Percentiles rank a stretch among this genome's conserved stretches.
Conservation (phyloP, 2,113 vertebrate species). For the Gymnorhina tibicen region DNA sequence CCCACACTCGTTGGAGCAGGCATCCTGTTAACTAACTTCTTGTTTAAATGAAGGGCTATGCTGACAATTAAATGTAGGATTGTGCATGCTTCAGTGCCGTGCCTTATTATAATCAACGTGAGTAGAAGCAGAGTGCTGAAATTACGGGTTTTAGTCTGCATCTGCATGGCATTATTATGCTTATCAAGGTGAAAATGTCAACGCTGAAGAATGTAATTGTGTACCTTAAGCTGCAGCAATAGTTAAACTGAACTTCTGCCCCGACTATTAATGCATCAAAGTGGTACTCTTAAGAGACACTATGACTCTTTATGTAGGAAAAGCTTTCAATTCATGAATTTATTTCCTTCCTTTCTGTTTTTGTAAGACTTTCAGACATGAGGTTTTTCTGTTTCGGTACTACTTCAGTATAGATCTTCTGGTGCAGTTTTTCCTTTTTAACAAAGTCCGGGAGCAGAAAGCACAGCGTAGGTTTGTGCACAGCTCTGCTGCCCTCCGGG, state of each 20-base stretch:
- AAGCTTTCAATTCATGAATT: constrained; percentile 14
- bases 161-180: constrained; percentile 64
- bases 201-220: constrained; percentile 61
- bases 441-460: not conserved
- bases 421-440: not conserved
- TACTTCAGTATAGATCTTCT: constrained; percentile 25
- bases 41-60: constrained; percentile 68
- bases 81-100: constrained; percentile 44
- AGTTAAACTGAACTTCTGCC: constrained; percentile 54
- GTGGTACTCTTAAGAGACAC: constrained; percentile 23
- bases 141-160: constrained; percentile 52
- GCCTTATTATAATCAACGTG: constrained; percentile 63
- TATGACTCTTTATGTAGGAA: not conserved
- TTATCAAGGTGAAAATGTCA: constrained; percentile 65
- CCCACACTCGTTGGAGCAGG: constrained; percentile 26
- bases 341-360: not conserved
- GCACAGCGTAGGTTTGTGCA: not conserved
- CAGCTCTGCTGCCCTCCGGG: not conserved
- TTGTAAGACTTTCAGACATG: not conserved
- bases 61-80: constrained; percentile 63
- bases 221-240: constrained; percentile 28
- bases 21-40: constrained; percentile 63
- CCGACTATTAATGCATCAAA: constrained; percentile 33
- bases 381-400: not conserved
- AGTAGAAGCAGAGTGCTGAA: constrained; percentile 58